These are phyloP conservation scores for Clunio marinus DNA, from an alignment of 2,888 invertebrate species.

Conservation along the genomic window DNA sequence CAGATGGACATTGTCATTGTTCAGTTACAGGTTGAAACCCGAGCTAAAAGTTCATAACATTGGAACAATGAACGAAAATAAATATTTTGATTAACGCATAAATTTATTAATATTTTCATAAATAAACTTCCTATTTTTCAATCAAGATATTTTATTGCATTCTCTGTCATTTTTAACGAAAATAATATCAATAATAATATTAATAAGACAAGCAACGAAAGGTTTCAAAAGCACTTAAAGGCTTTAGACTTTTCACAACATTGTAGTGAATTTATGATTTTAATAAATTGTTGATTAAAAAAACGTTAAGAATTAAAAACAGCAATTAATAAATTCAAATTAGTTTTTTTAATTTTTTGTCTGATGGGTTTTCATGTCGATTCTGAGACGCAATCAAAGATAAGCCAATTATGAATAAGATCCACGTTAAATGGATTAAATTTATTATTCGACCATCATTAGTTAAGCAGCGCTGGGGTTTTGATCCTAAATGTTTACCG, in stretches of 20 bases:
- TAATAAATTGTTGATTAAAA: conserved; percentile 35
- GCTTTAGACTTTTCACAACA: too few species aligned
- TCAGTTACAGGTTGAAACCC: too few species aligned
- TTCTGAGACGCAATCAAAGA: background rate
- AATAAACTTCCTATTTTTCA: conserved; percentile 2
- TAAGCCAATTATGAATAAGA: conserved; percentile 15
- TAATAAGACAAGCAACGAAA: background rate
- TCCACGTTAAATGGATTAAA: conserved; percentile 19
- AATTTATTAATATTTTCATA: too few species aligned
- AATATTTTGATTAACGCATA: too few species aligned
- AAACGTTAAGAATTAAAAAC: conserved; percentile 8
- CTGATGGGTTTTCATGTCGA: background rate
- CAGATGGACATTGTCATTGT: too few species aligned
- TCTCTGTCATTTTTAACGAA: too few species aligned
- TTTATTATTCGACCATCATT: conserved; percentile 18
- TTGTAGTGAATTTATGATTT: conserved; percentile 39
- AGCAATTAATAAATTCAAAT: conserved; percentile 38
- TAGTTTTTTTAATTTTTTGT: background rate
- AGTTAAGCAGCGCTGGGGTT: conserved; percentile 3
- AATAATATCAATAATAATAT: conserved; percentile 23
- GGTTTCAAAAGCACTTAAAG: too few species aligned
- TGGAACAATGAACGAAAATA: too few species aligned
- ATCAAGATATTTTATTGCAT: too few species aligned
- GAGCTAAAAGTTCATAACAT: too few species aligned
- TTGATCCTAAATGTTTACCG: conserved; percentile 24